Conservation (phyloP, 2,797 vertebrate genomes). For the Lerista edwardsae region DNA sequence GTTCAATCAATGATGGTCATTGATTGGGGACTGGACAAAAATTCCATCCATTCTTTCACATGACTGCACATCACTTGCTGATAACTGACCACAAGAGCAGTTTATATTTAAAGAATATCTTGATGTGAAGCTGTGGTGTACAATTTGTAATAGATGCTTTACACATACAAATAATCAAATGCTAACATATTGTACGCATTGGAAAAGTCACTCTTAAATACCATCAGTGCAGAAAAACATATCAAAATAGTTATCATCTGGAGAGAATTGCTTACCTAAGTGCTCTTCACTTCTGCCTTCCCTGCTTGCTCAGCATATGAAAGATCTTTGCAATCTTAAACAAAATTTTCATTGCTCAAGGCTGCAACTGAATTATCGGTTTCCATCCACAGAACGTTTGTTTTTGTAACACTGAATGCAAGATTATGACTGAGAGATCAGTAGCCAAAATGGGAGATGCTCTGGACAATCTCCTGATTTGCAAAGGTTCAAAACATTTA, state of each 20-base stretch:
- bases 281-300: not conserved
- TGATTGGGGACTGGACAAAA: no score
- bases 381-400: not conserved
- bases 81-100: no score
- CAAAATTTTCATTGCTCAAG: not conserved
- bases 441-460: no score
- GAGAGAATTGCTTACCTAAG: not conserved
- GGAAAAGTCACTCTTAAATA: not conserved
- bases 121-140: not conserved
- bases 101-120: no score
- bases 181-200: not conserved
- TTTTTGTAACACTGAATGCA: not conserved
- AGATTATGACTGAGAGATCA: no score
- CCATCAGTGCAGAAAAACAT: not conserved
- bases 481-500: no score
- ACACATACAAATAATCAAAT: not conserved
- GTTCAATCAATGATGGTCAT: no score
- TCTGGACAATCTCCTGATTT: no score
- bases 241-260: not conserved
- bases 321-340: not conserved
- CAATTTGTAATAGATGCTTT: not conserved
- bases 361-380: not conserved
- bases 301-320: not conserved
- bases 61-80: no score
- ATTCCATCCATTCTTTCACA: no score